Percentiles rank a stretch among this genome's conserved stretches.
phyloP scores from a whole-genome alignment of 1,140 invertebrate genomes.

The Bombus balteatus region DNA sequence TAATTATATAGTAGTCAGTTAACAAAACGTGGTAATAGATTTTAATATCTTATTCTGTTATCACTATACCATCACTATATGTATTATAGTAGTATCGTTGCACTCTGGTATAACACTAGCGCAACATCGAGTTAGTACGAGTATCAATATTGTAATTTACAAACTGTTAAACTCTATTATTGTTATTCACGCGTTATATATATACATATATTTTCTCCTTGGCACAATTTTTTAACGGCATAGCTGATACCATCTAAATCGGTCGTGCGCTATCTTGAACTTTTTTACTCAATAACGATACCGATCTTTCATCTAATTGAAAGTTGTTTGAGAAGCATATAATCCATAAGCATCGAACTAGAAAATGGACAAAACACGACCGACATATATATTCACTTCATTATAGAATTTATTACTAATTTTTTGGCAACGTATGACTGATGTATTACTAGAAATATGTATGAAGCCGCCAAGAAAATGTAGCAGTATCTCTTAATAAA shows the following conservation, averaged over 20 bases:
- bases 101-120: no score
- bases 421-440: background rate
- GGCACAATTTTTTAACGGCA: background rate
- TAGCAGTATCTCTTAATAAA: background rate
- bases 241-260: background rate
- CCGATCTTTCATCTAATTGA: background rate
- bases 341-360: background rate
- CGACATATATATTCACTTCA: no score
- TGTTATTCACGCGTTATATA: no score
- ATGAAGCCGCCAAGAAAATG: background rate
- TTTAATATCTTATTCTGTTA: no score
- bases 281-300: no score
- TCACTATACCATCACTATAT: no score
- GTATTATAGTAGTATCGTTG: no score
- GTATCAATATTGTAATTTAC: no score
- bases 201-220: background rate
- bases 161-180: background rate
- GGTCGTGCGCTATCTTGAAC: background rate
- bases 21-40: background rate
- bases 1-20: background rate
- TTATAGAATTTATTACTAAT: background rate
- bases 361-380: no score
- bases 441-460: background rate
- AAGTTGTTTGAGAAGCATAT: background rate
- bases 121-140: no score